A percentile compares a stretch with the other conserved stretches of the same genome.
phyloP scores from a whole-genome alignment of 2,797 vertebrate genomes.

The Anisognathus igniventris region DNA sequence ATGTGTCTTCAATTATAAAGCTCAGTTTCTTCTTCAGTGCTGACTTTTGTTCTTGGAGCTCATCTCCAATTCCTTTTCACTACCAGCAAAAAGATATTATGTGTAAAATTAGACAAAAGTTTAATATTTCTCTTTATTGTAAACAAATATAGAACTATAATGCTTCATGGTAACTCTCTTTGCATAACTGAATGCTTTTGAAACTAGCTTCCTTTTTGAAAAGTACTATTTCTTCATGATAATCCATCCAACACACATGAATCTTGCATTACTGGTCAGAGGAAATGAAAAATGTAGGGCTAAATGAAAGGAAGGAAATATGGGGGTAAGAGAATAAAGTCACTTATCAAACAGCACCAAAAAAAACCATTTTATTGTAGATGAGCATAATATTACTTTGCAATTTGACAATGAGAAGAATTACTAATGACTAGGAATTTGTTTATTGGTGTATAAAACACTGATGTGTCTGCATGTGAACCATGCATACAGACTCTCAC shows the following conservation, averaged over 20 bases:
- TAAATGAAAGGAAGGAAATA: not conserved
- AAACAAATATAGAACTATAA: not conserved
- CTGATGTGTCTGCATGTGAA: not conserved
- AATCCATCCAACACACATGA: not conserved
- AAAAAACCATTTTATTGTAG: not conserved
- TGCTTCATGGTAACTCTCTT: not conserved
- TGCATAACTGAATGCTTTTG: not conserved
- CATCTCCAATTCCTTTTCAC: not conserved
- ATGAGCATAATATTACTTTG: not conserved
- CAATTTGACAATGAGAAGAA: not conserved
- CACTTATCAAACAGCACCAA: not conserved
- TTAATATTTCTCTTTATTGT: not conserved
- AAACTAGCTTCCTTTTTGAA: not conserved
- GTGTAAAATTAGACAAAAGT: not conserved
- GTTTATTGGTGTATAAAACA: not conserved
- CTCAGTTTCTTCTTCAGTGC: not conserved
- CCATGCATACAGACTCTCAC: not conserved
- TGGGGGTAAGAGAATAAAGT: not conserved
- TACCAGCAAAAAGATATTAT: not conserved
- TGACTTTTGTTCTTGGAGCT: not conserved
- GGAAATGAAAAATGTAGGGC: not conserved
- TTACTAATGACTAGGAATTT: not conserved
- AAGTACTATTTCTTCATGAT: not conserved
- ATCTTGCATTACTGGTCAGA: not conserved
- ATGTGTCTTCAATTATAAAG: not conserved